Base-by-base conservation (phyloP, 2,888 invertebrate species). In the Eupithecia dodoneata region DNA sequence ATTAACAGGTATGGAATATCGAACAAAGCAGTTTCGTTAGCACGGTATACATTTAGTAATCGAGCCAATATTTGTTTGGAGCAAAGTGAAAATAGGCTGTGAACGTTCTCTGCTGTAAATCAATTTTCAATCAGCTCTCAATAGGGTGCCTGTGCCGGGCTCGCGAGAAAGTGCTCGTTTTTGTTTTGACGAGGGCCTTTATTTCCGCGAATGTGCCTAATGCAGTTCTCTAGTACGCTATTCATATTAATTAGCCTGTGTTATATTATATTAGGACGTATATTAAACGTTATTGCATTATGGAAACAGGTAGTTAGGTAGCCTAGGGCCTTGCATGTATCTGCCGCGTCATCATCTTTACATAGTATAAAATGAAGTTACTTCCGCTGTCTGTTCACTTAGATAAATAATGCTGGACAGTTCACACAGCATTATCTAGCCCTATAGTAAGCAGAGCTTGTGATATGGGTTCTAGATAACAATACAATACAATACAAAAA, bases 1-100 rank as follows among this genome's bases (percentile, higher is more conserved):
- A 94, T 94, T 88, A 94, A 94, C 89, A 94, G 94, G 95, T 94
- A 87, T 78, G 88, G 30, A 63, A 63, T 66, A 42, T 70, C 12
- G 10, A 70, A 70, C n/a, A 70, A 9, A 4, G 47, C 13, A 45
- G 70, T 70, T 45, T 69, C 44, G n/a, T 18, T 12, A 77, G 74
- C 72, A 59, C 63, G 70, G 49, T 73, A 72, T 78, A 76, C 78
- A 76, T 72, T 81, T 82, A 81, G 82, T 82, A 82, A 82, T 82
- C 80, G 81, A 83, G 82, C 83, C 81, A 80, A 83, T 82, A 83
- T 85, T 84, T 71, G 63, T 59, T 63, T 69, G 72, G 63, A 63
- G 77, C 78, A 83, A 81, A 76, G 76, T 71, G 79, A 81, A 83
- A 83, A 81, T 81, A 80, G 76, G 77, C 79, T 76, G 77, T 74